Evolutionary conservation across 2,888 invertebrate species (phyloP).

Genomic region (Ferrisia virgata): DNA sequence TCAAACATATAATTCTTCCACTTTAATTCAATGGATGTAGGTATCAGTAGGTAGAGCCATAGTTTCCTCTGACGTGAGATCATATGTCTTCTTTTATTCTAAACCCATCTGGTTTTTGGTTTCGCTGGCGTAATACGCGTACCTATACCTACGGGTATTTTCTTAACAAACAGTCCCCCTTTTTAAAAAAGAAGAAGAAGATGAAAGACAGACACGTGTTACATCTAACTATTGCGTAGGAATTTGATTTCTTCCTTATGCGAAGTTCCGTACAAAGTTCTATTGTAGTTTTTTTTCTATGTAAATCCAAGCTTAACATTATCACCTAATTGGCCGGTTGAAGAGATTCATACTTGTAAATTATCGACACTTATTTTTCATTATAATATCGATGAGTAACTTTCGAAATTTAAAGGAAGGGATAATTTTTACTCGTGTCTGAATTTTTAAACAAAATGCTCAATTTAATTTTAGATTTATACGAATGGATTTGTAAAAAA

Average conservation of each 20-base stretch:
- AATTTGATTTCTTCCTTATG: not conserved
- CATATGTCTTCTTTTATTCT: not conserved
- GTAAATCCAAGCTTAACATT: too few relatives aligned
- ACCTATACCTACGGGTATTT: not conserved
- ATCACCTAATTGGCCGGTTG: too few relatives aligned
- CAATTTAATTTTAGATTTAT: too few relatives aligned
- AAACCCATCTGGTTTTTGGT: not conserved
- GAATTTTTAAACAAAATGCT: too few relatives aligned
- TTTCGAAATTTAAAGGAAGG: too few relatives aligned
- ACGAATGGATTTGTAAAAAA: not conserved
- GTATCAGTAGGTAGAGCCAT: too few relatives aligned
- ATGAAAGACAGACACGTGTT: constrained; percentile 9
- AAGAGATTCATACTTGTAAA: too few relatives aligned
- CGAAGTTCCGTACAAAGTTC: not conserved
- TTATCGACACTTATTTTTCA: too few relatives aligned
- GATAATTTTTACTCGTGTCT: too few relatives aligned
- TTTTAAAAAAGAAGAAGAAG: not conserved
- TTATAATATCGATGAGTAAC: too few relatives aligned
- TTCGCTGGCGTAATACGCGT: not conserved
- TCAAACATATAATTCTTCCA: not conserved
- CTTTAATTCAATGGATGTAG: too few relatives aligned
- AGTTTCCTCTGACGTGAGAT: not conserved
- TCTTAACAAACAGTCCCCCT: not conserved
- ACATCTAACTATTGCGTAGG: constrained; percentile 2
- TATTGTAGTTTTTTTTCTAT: not conserved